Evolutionary conservation across 2,888 invertebrate species (phyloP), one percentile per base, ranked within the genome.

Genomic region (Elmis aenea): DNA sequence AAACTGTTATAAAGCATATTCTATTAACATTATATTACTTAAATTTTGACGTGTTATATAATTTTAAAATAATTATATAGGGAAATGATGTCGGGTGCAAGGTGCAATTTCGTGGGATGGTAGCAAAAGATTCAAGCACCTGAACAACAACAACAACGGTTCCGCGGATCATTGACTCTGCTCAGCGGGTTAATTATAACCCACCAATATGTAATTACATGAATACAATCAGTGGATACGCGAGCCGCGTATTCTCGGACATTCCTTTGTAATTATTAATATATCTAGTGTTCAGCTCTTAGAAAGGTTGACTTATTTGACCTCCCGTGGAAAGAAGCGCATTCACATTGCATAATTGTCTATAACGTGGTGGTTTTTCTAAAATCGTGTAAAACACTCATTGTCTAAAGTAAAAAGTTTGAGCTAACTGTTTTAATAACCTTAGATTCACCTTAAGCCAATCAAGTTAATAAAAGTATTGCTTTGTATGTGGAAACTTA

Each of bases 151-250:
- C 5, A 18, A 42, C 41, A 48, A 39, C 54, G 53, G 51, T 55
- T 57, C 52, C 54, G 50, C 50, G 59, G 62, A 61, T 61, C 62
- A 61, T 61, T 62, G 62, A 61, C 62, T 62, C 56, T 54, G 51
- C 56, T 57, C 55, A 34, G 50, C 57, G 54, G 58, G 61, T 64
- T 64, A 65, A 66, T 66, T 66, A 66, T 64, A 66, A 64, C 62
- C 63, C 62, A 65, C 63, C 63, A 66, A 65, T 64, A 65, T 64
- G 62, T 65, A 66, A 66, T 66, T 65, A 66, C 64, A 59, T 51
- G 64, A 66, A 64, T 57, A 66, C 66, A 66, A 66, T 65, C 64
- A 64, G 61, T 64, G 61, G 59, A 62, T 48, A 49, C 46, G 51
- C 51, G 50, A 52, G 50, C 48, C 50, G 52, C 52, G 50, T 51